Evolutionary conservation across 35 echinoderm and acorn worm species (phyloP).

Genomic region (Anneissia japonica): DNA sequence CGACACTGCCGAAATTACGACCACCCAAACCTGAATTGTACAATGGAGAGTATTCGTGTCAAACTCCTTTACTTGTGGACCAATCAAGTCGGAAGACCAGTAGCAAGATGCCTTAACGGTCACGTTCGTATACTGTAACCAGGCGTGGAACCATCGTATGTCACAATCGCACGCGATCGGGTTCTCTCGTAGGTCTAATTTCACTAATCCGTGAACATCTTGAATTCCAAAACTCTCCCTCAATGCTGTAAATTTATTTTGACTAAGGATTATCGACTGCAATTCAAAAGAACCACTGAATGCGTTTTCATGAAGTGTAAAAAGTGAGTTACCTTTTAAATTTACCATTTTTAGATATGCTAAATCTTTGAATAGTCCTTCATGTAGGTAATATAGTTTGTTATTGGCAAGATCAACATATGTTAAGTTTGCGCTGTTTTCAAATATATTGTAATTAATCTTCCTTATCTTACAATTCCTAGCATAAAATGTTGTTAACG

Average conservation of each 20-base stretch:
- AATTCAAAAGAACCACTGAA: not conserved
- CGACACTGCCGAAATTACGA: not conserved
- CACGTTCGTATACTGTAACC: not conserved
- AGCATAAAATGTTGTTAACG: not conserved
- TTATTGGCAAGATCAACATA: not conserved
- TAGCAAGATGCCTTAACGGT: not conserved
- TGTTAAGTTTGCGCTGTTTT: not conserved
- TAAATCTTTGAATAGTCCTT: not conserved
- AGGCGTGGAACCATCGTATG: not conserved
- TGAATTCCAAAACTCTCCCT: not conserved
- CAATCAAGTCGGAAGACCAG: not conserved
- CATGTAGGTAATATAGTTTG: not conserved
- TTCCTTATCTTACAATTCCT: not conserved
- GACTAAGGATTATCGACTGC: not conserved
- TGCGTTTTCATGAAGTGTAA: not conserved
- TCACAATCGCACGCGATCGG: not conserved
- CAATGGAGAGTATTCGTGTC: not conserved
- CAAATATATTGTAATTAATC: not conserved
- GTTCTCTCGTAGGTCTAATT: not conserved
- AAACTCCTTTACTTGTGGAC: not conserved
- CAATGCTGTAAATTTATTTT: not conserved
- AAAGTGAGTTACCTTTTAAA: not conserved
- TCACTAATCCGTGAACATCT: not conserved
- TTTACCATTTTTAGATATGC: not conserved
- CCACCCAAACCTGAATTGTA: not conserved